A percentile compares a stretch with the other conserved stretches of the same genome.
phyloP scores from a whole-genome alignment of 2,888 invertebrate genomes.

The Philhelius pedissequus region DNA sequence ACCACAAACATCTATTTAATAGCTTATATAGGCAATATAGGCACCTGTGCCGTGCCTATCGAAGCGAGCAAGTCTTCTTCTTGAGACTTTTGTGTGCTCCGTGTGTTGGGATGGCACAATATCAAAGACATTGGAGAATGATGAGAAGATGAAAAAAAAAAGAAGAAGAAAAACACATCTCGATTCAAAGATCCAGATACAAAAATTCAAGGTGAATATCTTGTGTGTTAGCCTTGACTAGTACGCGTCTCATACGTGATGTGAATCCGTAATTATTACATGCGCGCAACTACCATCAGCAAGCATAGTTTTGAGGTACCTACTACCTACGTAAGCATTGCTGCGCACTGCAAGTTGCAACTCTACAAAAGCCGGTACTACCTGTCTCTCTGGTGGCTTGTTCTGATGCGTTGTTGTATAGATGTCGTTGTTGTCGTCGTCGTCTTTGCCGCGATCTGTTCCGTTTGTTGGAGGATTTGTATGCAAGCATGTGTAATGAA shows the following conservation, averaged over 20 bases:
- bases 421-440: conserved; percentile 18
- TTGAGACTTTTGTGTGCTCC: not conserved
- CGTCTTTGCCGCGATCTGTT: not conserved
- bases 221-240: conserved; percentile 64
- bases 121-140: conserved; percentile 44
- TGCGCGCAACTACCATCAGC: conserved; percentile 36
- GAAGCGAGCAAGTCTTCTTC: too few relatives aligned
- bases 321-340: too few relatives aligned
- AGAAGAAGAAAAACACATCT: not conserved
- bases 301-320: not conserved
- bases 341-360: not conserved
- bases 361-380: conserved; percentile 63
- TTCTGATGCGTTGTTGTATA: conserved; percentile 55
- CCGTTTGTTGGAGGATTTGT: conserved; percentile 48
- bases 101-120: not conserved
- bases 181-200: conserved; percentile 62
- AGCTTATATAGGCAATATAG: conserved; percentile 7
- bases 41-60: conserved; percentile 26
- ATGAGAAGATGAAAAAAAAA: conserved; percentile 32
- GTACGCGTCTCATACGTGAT: conserved; percentile 55
- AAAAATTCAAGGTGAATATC: conserved; percentile 67
- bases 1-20: conserved; percentile 46
- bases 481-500: conserved; percentile 25
- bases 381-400: conserved; percentile 56
- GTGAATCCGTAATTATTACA: conserved; percentile 67